Percentiles rank a stretch among this genome's conserved stretches.
phyloP scores from a whole-genome alignment of 2,888 invertebrate species.

The Lottia scabra region DNA sequence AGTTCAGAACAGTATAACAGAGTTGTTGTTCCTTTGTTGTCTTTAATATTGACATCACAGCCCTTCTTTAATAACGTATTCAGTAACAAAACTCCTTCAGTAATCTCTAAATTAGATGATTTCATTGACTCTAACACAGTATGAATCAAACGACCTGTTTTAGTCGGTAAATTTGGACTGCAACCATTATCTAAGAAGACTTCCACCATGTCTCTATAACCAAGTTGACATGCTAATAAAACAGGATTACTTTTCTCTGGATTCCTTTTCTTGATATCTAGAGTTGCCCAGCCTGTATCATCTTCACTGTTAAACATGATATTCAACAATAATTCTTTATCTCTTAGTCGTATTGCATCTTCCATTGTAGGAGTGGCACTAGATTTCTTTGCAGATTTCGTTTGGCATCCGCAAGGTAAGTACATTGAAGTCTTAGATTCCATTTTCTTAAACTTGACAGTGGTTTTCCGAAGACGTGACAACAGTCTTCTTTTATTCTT shows the following conservation, averaged over 20 bases:
- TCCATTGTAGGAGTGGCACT: background rate
- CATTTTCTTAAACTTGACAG: background rate
- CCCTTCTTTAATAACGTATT: conserved; percentile 28
- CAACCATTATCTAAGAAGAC: conserved; percentile 45
- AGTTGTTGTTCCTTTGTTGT: conserved; percentile 35
- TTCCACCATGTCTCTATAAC: conserved; percentile 39
- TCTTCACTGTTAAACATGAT: background rate
- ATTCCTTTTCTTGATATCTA: background rate
- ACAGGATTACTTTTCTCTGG: conserved; percentile 29
- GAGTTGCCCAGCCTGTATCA: background rate
- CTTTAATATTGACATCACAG: conserved; percentile 42
- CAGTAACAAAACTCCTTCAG: conserved; percentile 30
- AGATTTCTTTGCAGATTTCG: background rate
- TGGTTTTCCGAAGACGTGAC: background rate
- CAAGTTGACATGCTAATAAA: conserved; percentile 40
- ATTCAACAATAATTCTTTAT: background rate
- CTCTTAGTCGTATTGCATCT: background rate
- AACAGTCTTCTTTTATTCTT: background rate
- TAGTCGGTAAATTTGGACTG: conserved; percentile 47
- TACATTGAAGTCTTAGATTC: background rate
- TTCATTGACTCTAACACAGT: conserved; percentile 39
- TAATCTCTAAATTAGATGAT: conserved; percentile 28
- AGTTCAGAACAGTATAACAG: conserved; percentile 40
- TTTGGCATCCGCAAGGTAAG: background rate
- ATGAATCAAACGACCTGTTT: conserved; percentile 43